A percentile compares a stretch with the other conserved stretches of the same genome.
Evolutionary conservation across 2,888 invertebrate genomes (phyloP).

Genomic region (Brachyopa scutellaris): DNA sequence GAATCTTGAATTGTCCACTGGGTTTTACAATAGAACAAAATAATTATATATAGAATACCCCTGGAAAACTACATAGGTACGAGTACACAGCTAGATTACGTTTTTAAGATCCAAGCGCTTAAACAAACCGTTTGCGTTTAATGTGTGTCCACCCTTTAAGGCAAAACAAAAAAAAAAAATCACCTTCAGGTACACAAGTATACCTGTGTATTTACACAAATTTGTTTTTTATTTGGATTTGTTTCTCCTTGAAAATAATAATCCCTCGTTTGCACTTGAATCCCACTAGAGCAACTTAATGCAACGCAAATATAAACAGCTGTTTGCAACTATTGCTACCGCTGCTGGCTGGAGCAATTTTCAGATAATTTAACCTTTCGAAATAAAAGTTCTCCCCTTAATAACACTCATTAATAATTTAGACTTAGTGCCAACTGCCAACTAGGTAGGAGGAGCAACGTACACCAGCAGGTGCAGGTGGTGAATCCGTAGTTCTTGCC

Average conservation of each 20-base stretch:
- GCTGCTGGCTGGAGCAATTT: constrained; percentile 24
- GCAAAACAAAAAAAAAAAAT: too few relatives aligned
- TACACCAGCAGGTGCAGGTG: constrained; percentile 21
- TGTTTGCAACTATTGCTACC: constrained; percentile 22
- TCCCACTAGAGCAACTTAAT: constrained; percentile 10
- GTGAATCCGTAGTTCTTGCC: neutral
- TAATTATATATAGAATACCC: too few relatives aligned
- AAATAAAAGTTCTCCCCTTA: constrained; percentile 56
- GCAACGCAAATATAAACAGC: constrained; percentile 44
- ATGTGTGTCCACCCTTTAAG: too few relatives aligned
- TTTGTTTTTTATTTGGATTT: constrained; percentile 3
- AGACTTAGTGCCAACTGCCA: constrained; percentile 44
- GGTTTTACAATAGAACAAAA: too few relatives aligned
- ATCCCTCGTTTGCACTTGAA: constrained; percentile 1
- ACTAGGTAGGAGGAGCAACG: neutral
- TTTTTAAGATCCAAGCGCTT: too few relatives aligned
- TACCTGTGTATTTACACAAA: too few relatives aligned
- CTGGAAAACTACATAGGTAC: too few relatives aligned
- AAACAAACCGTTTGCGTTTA: too few relatives aligned
- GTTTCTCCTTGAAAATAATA: neutral
- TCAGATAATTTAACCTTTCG: constrained; percentile 40
- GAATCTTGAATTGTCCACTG: too few relatives aligned
- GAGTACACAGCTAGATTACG: too few relatives aligned
- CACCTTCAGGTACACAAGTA: too few relatives aligned
- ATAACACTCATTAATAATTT: constrained; percentile 58